These are phyloP conservation scores for Hetaerina titia DNA, from an alignment of 2,888 invertebrate species.

Conservation along the genomic window DNA sequence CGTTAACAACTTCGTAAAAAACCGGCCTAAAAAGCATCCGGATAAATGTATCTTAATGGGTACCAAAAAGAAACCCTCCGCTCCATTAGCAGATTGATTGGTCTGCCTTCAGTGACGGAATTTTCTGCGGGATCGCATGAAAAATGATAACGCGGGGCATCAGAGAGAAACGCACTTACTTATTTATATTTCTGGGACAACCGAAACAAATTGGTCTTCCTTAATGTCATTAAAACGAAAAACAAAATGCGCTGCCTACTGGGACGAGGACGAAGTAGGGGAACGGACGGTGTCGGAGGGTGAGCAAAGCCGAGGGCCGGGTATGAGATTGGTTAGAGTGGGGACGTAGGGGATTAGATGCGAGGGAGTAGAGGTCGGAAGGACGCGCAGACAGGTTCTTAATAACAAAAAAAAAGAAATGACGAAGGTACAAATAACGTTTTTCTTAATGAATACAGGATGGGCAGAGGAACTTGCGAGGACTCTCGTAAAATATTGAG, in stretches of 20 bases:
- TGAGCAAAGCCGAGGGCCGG: not conserved
- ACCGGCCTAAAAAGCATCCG: not conserved
- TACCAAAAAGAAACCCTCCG: not conserved
- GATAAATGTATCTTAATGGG: constrained; percentile 23
- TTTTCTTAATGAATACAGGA: constrained; percentile 13
- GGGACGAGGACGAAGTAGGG: not conserved
- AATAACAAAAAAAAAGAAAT: not conserved
- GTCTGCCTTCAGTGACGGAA: not conserved
- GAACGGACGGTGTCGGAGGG: not conserved
- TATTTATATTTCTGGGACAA: not conserved
- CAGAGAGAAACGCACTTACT: not conserved
- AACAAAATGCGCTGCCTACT: not conserved
- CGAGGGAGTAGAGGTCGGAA: not conserved
- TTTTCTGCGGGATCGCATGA: not conserved
- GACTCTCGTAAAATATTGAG: not conserved
- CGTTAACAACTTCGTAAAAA: not conserved
- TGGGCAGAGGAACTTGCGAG: not conserved
- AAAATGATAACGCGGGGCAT: not conserved
- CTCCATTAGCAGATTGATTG: constrained; percentile 32
- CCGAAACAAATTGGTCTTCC: constrained; percentile 10
- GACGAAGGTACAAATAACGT: not conserved
- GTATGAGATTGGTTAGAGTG: not conserved
- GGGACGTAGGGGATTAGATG: not conserved
- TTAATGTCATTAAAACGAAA: not conserved
- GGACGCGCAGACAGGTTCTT: not conserved